Evolutionary conservation across 2,888 invertebrate genomes (phyloP).

Genomic region (Mimachlamys varia): DNA sequence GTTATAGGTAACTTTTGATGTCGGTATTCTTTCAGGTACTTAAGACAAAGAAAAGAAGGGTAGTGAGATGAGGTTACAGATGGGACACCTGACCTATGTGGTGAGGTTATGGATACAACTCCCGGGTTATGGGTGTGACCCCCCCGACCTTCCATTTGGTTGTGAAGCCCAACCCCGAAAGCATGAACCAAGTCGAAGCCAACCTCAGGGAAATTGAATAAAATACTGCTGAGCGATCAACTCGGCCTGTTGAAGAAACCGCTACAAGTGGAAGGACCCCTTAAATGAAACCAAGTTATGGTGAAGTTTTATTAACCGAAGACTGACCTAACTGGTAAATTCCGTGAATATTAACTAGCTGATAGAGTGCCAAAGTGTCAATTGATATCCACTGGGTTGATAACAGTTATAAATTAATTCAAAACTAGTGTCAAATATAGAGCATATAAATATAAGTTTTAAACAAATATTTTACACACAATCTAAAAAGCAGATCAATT

Average conservation of each 20-base stretch:
- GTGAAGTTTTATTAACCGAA: neutral
- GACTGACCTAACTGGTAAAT: neutral
- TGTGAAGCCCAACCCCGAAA: neutral
- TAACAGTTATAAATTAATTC: too few relatives aligned
- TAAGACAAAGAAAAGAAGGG: neutral
- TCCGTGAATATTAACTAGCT: neutral
- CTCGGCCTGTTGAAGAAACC: neutral
- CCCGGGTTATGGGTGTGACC: too few relatives aligned
- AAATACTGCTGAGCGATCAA: neutral
- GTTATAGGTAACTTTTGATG: conserved; percentile 13
- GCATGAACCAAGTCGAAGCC: neutral
- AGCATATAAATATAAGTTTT: too few relatives aligned
- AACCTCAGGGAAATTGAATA: neutral
- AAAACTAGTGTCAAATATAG: too few relatives aligned
- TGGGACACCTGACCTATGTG: neutral
- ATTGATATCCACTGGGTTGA: too few relatives aligned
- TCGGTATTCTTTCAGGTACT: conserved; percentile 2
- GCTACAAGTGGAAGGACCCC: neutral
- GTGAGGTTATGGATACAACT: neutral
- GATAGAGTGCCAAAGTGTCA: too few relatives aligned
- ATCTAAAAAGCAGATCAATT: too few relatives aligned
- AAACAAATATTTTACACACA: too few relatives aligned
- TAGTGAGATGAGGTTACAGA: neutral
- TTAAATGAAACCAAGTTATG: neutral
- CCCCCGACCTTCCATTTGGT: too few relatives aligned